Evolutionary conservation across 2,113 vertebrate genomes (phyloP), one percentile per base, ranked within the genome.

Genomic region (Proterorhinus semilunaris): DNA sequence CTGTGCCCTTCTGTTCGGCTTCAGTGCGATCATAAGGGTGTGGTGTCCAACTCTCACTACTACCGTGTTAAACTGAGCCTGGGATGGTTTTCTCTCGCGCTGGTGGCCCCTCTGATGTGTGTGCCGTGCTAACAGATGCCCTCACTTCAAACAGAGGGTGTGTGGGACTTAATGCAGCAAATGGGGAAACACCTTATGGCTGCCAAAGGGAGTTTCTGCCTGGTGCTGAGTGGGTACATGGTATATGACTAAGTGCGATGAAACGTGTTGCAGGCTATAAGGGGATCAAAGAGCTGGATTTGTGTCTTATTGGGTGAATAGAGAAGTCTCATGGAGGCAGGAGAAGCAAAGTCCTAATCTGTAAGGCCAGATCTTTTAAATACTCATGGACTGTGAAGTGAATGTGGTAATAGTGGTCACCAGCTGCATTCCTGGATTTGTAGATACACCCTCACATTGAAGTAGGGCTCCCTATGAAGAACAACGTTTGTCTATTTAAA

Each of bases 91-190:
- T 74, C 62, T 69, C 42, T 55, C 62, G 47, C 52, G 52, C 55
- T 65, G 80, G 59, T 48, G 54, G 65, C 49, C 46, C 57, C 53
- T 65, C 71, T 69, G 68, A 81, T 77, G 69, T 70, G 47, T 46
- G 36, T 50, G 49, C 72, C 67, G 55, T 66, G 75, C 57, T 16
- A 44, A 65, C 16, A 78, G 66, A 16, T 52, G 43, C 48, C 55
- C 66, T 12, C 21, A 58, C 68, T 79, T 81, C 75, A 80, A 69
- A 75, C 71, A 72, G 69, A 57, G 49, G 67, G 47, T 46, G 8
- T 11, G 27, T 16, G 55, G 68, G 68, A 62, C 53, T 71, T 70
- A 57, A 44, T n/a, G 15, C 64, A 44, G 8, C 45, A 46, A 63
- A 51, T 49, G 59, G 49, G 69, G 59, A 36, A 53, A 58, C 78